These are phyloP conservation scores for Megaceryle alcyon DNA, from an alignment of 2,797 vertebrate species.

Conservation along the genomic window DNA sequence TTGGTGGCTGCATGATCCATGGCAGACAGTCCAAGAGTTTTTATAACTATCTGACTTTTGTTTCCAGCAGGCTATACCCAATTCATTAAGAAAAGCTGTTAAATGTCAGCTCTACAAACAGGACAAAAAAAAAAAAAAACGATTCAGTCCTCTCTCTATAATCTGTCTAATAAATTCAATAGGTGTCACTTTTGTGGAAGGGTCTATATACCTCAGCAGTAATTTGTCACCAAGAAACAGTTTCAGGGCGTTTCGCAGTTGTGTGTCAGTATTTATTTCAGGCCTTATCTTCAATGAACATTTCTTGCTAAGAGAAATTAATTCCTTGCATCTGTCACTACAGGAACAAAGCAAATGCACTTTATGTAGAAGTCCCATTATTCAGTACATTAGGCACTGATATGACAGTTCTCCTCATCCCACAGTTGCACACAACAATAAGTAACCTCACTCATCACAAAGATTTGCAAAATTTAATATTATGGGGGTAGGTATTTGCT, in stretches of 20 bases:
- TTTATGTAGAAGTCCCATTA: conserved; percentile 56
- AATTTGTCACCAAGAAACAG: conserved; percentile 64
- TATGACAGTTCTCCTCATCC: conserved; percentile 45
- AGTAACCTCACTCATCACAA: conserved; percentile 9
- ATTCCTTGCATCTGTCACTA: conserved; percentile 74
- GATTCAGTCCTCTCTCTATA: conserved; percentile 5
- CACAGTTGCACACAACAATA: conserved; percentile 25
- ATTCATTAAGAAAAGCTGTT: conserved; percentile 35
- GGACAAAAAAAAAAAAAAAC: not conserved
- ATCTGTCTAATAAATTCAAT: conserved; percentile 71
- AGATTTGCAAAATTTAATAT: not conserved
- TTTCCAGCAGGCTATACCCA: conserved; percentile 12
- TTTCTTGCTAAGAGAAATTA: conserved; percentile 73
- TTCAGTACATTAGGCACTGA: conserved; percentile 63
- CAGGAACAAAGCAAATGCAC: conserved; percentile 65
- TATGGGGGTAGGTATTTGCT: not conserved
- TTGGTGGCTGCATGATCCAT: not conserved
- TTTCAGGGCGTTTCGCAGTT: conserved; percentile 53
- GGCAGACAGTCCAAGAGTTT: not conserved
- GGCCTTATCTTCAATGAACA: conserved; percentile 68
- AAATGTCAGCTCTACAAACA: conserved; percentile 51
- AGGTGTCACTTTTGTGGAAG: conserved; percentile 61
- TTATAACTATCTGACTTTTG: conserved; percentile 5
- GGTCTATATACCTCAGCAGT: conserved; percentile 57
- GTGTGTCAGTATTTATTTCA: conserved; percentile 68